These are phyloP conservation scores for Thryonomys swinderianus DNA, from an alignment of 2,113 vertebrate species.

Conservation along the genomic window DNA sequence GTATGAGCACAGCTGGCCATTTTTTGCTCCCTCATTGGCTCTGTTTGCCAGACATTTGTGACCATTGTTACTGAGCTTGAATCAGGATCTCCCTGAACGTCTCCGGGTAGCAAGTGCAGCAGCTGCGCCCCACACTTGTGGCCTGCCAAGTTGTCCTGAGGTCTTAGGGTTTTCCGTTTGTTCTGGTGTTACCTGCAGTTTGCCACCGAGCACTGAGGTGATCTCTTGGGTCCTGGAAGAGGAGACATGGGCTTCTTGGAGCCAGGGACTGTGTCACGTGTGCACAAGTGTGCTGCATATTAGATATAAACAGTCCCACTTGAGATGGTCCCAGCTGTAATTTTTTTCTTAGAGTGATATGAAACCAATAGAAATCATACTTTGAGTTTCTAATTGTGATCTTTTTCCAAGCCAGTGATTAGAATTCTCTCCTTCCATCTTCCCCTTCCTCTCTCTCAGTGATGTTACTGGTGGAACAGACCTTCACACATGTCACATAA, in stretches of 20 bases:
- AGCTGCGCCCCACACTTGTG: rapidly evolving
- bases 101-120: neutral
- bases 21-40: no score
- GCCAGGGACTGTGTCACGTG: no score
- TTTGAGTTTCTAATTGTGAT: neutral
- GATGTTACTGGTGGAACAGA: neutral
- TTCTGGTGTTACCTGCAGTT: neutral
- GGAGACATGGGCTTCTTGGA: neutral
- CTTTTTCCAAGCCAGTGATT: neutral
- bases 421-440: neutral
- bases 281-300: neutral
- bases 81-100: neutral
- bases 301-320: neutral
- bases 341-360: neutral
- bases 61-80: neutral
- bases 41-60: neutral
- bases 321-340: neutral
- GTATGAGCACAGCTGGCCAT: neutral
- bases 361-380: neutral
- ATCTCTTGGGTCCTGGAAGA: neutral
- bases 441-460: neutral
- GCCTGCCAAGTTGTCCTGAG: neutral
- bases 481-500: neutral
- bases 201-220: neutral
- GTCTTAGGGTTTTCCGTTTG: neutral